Base-by-base conservation (phyloP, 2,113 vertebrate genomes). In the Silurus glanis region DNA sequence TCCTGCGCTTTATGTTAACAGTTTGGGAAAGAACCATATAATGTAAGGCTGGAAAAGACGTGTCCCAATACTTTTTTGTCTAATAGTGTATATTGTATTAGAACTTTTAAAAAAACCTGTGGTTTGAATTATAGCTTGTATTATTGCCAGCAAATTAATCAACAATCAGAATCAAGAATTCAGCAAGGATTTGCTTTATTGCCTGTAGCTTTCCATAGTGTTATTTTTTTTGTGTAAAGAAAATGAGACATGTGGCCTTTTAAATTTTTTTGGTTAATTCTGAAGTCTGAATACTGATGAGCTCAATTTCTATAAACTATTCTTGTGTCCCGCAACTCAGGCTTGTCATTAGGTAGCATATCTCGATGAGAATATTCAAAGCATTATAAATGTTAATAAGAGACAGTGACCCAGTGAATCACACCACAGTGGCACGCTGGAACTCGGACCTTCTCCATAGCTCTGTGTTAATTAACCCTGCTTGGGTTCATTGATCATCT, bases 291-390 rank as follows among this genome's bases (percentile, higher is more conserved):
- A 75, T 53, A 51, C 19, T 53, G 21, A 49, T 49, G 45, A 23
- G 17, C 8, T 21, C 1, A 49, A 49, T 49, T 49, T 74, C 17
- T 21, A 74, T 74, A 3, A 51, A 75, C 47, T 75, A 7, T 53
- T 75, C 72, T n/a, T 12, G 53, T 23, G n/a, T n/a, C 72, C 49
- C 49, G 10, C 47, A 9, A 74, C 8, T 49, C 71, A 49, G 71
- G 19, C 72, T 51, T 53, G 49, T 75, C 10, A 75, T n/a, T 75
- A 75, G 51, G 21, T 9, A 74, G 71, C 17, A 74, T 72, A 19
- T 74, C 45, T n/a, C n/a, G 72, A 75, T 75, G 49, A n/a, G 72
- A 53, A 75, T 75, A 75, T 75, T 53, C 53, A 53, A 75, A 75
- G 71, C 47, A 51, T 75, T 12, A 75, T 75, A 51, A 13, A 76